Evolutionary conservation across 2,888 invertebrate species (phyloP), one percentile per base, ranked within the genome.

Genomic region (Drosophila kanekoi): DNA sequence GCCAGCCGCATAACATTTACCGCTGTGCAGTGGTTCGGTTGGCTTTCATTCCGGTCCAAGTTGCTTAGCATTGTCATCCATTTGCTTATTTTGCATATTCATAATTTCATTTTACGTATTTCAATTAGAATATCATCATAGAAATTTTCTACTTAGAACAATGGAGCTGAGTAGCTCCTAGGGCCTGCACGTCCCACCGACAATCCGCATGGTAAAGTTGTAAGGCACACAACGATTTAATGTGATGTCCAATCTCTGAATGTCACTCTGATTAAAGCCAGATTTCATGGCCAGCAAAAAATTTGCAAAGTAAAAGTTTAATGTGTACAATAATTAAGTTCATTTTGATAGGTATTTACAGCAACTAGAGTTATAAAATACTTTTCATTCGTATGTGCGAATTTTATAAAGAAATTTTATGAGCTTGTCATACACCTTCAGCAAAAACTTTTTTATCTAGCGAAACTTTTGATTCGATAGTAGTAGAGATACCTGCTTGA

Each of bases 61-160:
- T 81, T 86, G 80, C 89, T 87, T 69, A 84, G 89, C 86, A 86
- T 87, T 86, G 86, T 89, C 89, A 87, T 84, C 85, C 87, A 86
- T 81, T 89, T 87, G 87, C 87, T 87, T 84, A 88, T 79, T 88
- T 89, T 88, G 87, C 89, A 89, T 88, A 88, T 89, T 88, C 88
- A 89, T 88, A 89, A 88, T 88, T 89, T 89, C 77, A 74, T 89
- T 88, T 89, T 88, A 76, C 77, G 79, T 80, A 84, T 81, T 89
- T 87, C 89, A 88, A 88, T 88, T 88, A 87, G 84, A 89, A 89
- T 87, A 84, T 77, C 87, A 89, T 88, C 89, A 88, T 65, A 62
- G 75, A 72, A 68, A 77, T 72, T 64, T 58, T 81, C 67, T 65
- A 72, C 65, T 77, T 85, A 53, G 69, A 82, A 83, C 83, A 83